A percentile compares a stretch with the other conserved stretches of the same genome.
phyloP scores from a whole-genome alignment of 2,113 vertebrate genomes.

The Mohoua ochrocephala region DNA sequence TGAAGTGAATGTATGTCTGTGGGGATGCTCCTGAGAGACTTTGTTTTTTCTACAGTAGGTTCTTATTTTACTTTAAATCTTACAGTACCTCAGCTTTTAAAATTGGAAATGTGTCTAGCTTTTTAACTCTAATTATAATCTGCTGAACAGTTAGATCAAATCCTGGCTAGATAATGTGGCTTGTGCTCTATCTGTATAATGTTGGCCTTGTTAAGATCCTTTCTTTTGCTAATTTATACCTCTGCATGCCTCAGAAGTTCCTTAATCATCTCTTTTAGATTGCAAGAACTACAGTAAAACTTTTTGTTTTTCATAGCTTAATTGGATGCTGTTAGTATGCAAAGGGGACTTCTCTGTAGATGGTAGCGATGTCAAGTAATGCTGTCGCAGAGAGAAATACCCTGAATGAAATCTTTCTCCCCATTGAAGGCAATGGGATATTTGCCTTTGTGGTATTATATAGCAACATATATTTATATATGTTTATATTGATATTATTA shows the following conservation, averaged over 20 bases:
- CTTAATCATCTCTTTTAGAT: slow-evolving; percentile 23
- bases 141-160: neutral
- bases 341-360: neutral
- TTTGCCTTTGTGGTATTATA: neutral
- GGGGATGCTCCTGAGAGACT: neutral
- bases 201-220: slow-evolving; percentile 8
- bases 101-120: neutral
- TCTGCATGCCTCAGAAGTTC: neutral
- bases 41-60: neutral
- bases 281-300: neutral
- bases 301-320: neutral
- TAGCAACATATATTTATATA: too few species aligned
- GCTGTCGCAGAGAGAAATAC: neutral
- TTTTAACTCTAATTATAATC: neutral
- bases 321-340: neutral
- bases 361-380: neutral
- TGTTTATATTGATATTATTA: too few species aligned
- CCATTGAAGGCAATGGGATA: neutral
- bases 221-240: slow-evolving; percentile 26
- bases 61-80: neutral
- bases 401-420: neutral
- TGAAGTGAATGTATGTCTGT: neutral
- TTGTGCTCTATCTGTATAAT: neutral
- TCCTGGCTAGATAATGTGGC: neutral
- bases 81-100: neutral